phyloP scores from a whole-genome alignment of 1,140 invertebrate species.

The Melipona quadrifasciata region DNA sequence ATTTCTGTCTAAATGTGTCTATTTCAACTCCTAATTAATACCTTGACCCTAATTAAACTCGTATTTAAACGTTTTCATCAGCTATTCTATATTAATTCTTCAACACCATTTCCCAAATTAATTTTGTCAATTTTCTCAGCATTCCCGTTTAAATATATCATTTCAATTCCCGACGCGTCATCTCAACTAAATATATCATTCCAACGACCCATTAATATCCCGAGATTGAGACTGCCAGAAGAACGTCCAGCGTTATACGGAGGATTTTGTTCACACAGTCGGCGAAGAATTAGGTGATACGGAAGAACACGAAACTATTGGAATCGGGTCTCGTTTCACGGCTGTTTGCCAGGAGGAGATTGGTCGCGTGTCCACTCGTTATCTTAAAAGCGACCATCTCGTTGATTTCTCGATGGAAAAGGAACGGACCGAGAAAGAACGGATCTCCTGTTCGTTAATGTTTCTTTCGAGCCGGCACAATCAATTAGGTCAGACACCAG shows the following conservation, averaged over 20 bases:
- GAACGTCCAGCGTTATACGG: neutral
- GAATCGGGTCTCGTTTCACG: neutral
- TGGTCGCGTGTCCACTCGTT: neutral
- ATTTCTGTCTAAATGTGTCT: neutral
- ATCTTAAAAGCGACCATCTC: neutral
- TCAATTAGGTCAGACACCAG: constrained; percentile 13
- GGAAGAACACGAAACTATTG: neutral
- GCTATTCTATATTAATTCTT: no score
- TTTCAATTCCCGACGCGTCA: no score
- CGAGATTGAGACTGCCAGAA: no score
- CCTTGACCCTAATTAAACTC: no score
- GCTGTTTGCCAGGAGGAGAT: neutral
- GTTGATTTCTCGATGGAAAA: constrained; percentile 6
- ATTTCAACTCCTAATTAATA: neutral
- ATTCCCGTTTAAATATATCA: no score
- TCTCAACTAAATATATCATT: no score
- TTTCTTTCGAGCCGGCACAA: neutral
- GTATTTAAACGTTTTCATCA: no score
- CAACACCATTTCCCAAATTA: no score
- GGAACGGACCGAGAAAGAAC: no score
- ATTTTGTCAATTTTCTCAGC: no score
- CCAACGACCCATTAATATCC: neutral
- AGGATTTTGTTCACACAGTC: no score
- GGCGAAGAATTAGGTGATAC: neutral
- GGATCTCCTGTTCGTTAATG: neutral